Conservation (phyloP, 2,888 invertebrate species). For the Nipponacmea schrenckii region DNA sequence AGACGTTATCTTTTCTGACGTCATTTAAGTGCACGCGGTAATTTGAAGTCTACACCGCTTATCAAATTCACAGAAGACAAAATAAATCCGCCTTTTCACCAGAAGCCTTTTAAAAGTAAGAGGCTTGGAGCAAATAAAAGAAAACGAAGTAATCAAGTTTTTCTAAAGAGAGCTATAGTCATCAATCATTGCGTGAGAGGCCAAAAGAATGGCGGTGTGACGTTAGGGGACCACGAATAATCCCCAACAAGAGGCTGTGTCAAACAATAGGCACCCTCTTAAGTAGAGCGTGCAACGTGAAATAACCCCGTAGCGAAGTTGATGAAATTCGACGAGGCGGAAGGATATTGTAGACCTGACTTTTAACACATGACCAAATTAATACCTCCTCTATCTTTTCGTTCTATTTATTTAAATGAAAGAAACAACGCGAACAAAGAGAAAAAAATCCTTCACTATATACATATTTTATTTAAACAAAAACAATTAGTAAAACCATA, state of each 20-base stretch:
- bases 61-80: not conserved
- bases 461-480: too few relatives aligned
- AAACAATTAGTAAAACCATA: too few relatives aligned
- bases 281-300: not conserved
- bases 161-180: not conserved
- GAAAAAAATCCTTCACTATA: too few relatives aligned
- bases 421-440: too few relatives aligned
- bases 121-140: not conserved
- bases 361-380: not conserved
- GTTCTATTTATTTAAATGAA: not conserved
- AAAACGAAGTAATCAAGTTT: slow-evolving; percentile 6
- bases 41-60: not conserved
- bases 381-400: not conserved
- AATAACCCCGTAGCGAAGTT: not conserved
- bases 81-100: not conserved
- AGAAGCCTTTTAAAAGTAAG: not conserved
- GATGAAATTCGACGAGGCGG: slow-evolving; percentile 9
- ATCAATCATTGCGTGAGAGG: slow-evolving; percentile 8
- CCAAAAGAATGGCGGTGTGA: not conserved
- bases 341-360: slow-evolving; percentile 3
- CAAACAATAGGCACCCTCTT: not conserved
- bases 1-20: slow-evolving; percentile 1
- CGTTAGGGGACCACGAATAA: slow-evolving; percentile 6
- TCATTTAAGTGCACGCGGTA: slow-evolving; percentile 1
- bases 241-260: slow-evolving; percentile 3